phyloP scores from a whole-genome alignment of 1,140 invertebrate species.

The Lanistes nyassanus region DNA sequence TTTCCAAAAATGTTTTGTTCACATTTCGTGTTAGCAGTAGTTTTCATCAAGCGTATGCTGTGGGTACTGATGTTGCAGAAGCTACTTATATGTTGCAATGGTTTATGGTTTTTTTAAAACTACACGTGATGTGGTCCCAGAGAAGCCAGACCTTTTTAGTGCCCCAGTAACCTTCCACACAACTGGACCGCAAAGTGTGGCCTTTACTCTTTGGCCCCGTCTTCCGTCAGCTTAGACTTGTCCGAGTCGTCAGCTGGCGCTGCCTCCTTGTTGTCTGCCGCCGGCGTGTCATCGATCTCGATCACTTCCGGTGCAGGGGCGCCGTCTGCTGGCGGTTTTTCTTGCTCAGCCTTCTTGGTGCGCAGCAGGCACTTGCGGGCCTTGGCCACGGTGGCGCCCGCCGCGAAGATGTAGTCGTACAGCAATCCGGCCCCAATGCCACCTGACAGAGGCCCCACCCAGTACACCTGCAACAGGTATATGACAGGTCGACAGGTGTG shows the following conservation, averaged over 20 bases:
- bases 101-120: no score
- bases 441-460: constrained; percentile 86
- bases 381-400: constrained; percentile 44
- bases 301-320: constrained; percentile 31
- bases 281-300: constrained; percentile 28
- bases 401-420: constrained; percentile 72
- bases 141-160: no score
- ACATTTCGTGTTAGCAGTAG: no score
- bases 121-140: no score
- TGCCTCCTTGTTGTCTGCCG: constrained; percentile 15
- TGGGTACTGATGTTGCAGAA: no score
- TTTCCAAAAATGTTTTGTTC: no score
- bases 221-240: constrained; percentile 27
- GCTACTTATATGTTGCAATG: no score
- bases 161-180: no score
- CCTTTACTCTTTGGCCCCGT: constrained; percentile 15
- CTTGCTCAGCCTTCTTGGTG: constrained; percentile 32
- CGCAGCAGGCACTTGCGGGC: constrained; percentile 45
- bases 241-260: background rate
- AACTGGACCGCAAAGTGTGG: no score
- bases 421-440: constrained; percentile 79
- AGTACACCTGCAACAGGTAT: constrained; percentile 75
- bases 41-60: no score
- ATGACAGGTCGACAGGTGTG: background rate
- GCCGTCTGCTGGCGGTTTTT: constrained; percentile 37